phyloP scores from a whole-genome alignment of 2,113 vertebrate genomes.

The Cyanoliseus patagonus region DNA sequence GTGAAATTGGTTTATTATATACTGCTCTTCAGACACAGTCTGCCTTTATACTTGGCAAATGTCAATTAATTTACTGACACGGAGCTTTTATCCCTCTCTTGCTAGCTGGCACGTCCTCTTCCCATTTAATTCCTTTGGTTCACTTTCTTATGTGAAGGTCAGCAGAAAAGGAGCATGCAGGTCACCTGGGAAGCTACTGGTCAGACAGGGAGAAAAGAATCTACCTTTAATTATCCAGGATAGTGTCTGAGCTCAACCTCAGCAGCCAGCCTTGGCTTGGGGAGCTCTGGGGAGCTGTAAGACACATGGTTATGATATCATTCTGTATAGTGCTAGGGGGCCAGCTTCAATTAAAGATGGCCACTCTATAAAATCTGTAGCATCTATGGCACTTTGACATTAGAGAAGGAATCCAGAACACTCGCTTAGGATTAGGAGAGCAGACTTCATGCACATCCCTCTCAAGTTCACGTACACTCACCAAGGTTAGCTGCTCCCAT shows the following conservation, averaged over 20 bases:
- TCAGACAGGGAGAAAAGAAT: neutral
- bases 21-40: neutral
- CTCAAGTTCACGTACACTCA: neutral
- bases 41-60: constrained; percentile 37
- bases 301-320: neutral
- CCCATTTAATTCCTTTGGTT: neutral
- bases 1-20: constrained; percentile 28
- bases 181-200: neutral
- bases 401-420: neutral
- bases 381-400: neutral
- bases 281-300: neutral
- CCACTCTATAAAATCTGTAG: neutral
- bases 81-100: constrained; percentile 30
- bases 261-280: neutral
- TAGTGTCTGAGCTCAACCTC: neutral
- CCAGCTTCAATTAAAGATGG: neutral
- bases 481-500: neutral
- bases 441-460: neutral
- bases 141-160: neutral
- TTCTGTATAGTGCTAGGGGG: neutral
- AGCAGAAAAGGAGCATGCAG: neutral
- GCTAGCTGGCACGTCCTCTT: neutral
- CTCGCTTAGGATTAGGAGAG: neutral
- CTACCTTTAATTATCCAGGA: neutral
- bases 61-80: constrained; percentile 26